Evolutionary conservation across 2,888 invertebrate genomes (phyloP).

Genomic region (Drosophila borborema): DNA sequence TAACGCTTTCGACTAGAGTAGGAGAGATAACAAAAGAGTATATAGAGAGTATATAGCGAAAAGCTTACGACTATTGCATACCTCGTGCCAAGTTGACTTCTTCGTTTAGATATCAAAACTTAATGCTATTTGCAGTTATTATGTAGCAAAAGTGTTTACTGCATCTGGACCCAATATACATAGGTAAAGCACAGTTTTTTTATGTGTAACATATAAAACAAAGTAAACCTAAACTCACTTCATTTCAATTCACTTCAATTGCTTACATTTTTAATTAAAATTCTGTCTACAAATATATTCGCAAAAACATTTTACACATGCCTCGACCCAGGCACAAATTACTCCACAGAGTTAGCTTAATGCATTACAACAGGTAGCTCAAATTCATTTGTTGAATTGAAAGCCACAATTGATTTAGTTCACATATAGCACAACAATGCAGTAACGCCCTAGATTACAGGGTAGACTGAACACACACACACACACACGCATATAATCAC

Average conservation of each 20-base stretch:
- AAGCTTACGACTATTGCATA: constrained; percentile 22
- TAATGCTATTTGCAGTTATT: neutral
- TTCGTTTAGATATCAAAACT: neutral
- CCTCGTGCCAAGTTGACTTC: neutral
- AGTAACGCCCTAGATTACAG: constrained; percentile 41
- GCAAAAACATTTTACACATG: too few species aligned
- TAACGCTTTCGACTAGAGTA: constrained; percentile 36
- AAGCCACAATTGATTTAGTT: constrained; percentile 4
- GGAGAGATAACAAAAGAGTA: constrained; percentile 9
- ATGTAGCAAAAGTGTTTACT: neutral
- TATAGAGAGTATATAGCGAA: neutral
- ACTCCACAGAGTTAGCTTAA: neutral
- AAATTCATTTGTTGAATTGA: constrained; percentile 3
- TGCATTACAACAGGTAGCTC: neutral
- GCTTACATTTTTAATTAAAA: neutral
- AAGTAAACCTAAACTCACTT: neutral
- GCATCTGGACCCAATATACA: neutral
- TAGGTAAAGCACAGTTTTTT: neutral
- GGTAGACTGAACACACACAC: constrained; percentile 38
- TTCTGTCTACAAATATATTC: neutral
- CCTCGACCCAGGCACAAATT: too few species aligned
- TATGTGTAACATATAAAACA: neutral
- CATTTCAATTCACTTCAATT: neutral
- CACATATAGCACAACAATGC: constrained; percentile 10
- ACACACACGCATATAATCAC: neutral